Evolutionary conservation across 2,113 vertebrate species (phyloP).

Genomic region (Sarotherodon lohbergeri): DNA sequence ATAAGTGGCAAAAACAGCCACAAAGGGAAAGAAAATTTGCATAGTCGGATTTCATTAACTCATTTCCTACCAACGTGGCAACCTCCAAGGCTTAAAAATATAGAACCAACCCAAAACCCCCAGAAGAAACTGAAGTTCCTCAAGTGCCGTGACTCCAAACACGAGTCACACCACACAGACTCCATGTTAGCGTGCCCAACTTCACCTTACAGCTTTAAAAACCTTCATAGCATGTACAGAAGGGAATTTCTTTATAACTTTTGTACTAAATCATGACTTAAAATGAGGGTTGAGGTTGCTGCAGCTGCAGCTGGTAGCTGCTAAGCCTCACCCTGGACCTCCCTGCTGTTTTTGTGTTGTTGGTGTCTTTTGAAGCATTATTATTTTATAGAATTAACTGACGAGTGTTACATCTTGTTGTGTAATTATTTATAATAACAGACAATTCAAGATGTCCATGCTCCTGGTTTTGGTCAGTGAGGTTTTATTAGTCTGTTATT

Average conservation of each 20-base stretch:
- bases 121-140: neutral
- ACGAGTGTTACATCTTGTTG: neutral
- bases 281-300: neutral
- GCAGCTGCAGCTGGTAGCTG: neutral
- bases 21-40: neutral
- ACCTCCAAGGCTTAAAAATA: neutral
- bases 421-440: neutral
- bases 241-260: too few relatives aligned
- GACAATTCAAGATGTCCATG: neutral
- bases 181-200: neutral
- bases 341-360: neutral
- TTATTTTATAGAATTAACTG: neutral
- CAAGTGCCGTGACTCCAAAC: neutral
- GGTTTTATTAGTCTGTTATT: neutral
- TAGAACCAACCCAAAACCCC: neutral
- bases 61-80: neutral
- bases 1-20: neutral
- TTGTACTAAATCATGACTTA: neutral
- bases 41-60: neutral
- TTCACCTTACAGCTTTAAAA: neutral
- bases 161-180: neutral
- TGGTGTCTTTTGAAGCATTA: neutral
- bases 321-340: neutral
- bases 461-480: neutral
- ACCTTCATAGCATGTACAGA: neutral